These are phyloP conservation scores for Percopsis omiscomaycus DNA, from an alignment of 2,797 vertebrate genomes.

Conservation along the genomic window DNA sequence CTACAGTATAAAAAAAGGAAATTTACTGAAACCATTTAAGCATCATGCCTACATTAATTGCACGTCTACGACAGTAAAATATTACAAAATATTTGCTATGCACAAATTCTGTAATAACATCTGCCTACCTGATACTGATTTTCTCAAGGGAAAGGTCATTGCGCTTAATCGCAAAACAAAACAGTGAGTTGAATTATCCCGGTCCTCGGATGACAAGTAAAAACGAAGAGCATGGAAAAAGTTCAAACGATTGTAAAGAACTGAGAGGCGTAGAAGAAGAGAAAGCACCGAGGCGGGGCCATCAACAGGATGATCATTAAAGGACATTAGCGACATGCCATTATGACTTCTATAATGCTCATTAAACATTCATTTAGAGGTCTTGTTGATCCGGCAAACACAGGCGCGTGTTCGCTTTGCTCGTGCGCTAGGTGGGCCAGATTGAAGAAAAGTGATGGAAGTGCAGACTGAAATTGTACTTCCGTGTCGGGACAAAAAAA, in stretches of 20 bases:
- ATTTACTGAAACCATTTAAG: not conserved
- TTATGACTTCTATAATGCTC: slow-evolving; percentile 93
- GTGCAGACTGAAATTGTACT: slow-evolving; percentile 65
- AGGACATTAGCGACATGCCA: slow-evolving; percentile 98
- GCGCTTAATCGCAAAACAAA: slow-evolving; percentile 59
- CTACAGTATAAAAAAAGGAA: not conserved
- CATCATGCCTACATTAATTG: not conserved
- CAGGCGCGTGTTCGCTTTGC: slow-evolving; percentile 71
- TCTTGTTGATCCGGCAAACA: slow-evolving; percentile 83
- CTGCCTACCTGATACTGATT: slow-evolving; percentile 93
- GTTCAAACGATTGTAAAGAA: slow-evolving; percentile 92
- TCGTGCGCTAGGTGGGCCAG: slow-evolving; percentile 71
- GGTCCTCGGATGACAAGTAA: slow-evolving; percentile 43
- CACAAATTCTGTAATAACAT: not conserved
- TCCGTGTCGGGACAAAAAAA: slow-evolving; percentile 82
- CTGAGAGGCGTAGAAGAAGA: slow-evolving; percentile 83
- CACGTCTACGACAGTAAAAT: not conserved
- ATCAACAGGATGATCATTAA: slow-evolving; percentile 95
- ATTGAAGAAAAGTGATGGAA: slow-evolving; percentile 68
- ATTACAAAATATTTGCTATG: not conserved
- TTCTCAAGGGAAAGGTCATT: slow-evolving; percentile 94
- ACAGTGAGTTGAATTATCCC: slow-evolving; percentile 21
- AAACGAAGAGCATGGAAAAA: slow-evolving; percentile 81
- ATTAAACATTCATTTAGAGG: slow-evolving; percentile 98
- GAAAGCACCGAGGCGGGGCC: slow-evolving; percentile 89